phyloP scores from a whole-genome alignment of 2,797 vertebrate species.

The Zenarchopterus dispar region DNA sequence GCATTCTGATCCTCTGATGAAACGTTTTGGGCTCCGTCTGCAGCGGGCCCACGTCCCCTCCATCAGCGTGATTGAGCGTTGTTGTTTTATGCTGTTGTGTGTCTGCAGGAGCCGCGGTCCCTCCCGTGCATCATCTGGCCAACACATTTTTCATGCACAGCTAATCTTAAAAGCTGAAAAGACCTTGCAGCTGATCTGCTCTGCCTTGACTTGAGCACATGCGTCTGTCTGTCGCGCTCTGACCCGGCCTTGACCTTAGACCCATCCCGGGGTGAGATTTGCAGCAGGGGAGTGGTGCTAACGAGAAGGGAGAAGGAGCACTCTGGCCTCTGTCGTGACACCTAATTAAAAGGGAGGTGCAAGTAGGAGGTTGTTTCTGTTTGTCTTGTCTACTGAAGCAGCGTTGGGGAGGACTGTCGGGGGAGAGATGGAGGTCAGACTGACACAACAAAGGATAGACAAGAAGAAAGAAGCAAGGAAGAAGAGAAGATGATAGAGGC shows the following conservation, averaged over 20 bases:
- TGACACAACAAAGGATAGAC: slow-evolving; percentile 20
- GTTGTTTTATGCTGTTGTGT: slow-evolving; percentile 75
- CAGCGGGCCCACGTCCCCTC: slow-evolving; percentile 38
- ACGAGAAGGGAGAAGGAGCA: slow-evolving; percentile 60
- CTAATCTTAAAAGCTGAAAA: slow-evolving; percentile 38
- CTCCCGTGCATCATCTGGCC: slow-evolving; percentile 71
- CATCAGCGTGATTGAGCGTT: slow-evolving; percentile 60
- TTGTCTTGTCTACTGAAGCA: slow-evolving; percentile 32
- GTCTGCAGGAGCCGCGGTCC: slow-evolving; percentile 46
- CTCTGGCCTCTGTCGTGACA: slow-evolving; percentile 37
- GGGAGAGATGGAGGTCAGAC: slow-evolving; percentile 31
- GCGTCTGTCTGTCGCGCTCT: slow-evolving; percentile 46
- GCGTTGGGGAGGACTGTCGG: slow-evolving; percentile 27
- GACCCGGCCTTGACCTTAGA: slow-evolving; percentile 68
- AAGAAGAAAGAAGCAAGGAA: slow-evolving; percentile 9
- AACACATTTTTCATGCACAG: slow-evolving; percentile 69
- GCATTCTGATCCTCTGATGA: slow-evolving; percentile 64
- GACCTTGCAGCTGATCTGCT: slow-evolving; percentile 22
- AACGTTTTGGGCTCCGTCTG: slow-evolving; percentile 66
- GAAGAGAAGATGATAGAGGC: slow-evolving; percentile 8
- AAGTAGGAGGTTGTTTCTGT: slow-evolving; percentile 52
- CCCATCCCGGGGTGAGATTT: slow-evolving; percentile 43
- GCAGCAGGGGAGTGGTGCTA: slow-evolving; percentile 60
- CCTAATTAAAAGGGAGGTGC: slow-evolving; percentile 71
- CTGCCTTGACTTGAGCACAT: slow-evolving; percentile 30